phyloP scores from a whole-genome alignment of 2,113 vertebrate species.

The Scolopax mira region DNA sequence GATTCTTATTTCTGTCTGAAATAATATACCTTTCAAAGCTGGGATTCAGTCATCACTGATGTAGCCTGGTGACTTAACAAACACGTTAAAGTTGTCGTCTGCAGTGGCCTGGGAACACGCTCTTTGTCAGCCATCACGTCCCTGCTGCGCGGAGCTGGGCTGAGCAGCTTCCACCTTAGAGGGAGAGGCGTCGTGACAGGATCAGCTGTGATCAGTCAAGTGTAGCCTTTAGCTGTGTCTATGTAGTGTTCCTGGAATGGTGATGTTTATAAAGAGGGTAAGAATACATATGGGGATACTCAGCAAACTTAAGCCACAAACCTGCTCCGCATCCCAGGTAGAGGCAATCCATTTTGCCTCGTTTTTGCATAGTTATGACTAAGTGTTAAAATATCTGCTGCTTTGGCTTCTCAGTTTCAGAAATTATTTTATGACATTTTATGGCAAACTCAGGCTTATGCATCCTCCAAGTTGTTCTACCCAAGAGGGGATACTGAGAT shows the following conservation, averaged over 20 bases:
- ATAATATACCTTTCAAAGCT: neutral
- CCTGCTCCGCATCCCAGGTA: neutral
- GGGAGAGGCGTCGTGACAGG: neutral
- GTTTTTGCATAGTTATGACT: neutral
- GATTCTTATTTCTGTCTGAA: neutral
- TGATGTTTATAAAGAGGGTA: neutral
- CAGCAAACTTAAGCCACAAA: neutral
- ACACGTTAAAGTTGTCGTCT: neutral
- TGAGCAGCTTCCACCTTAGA: neutral
- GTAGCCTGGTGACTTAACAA: neutral
- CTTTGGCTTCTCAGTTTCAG: neutral
- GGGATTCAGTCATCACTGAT: neutral
- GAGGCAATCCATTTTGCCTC: neutral
- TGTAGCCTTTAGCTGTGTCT: neutral
- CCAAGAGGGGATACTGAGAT: neutral
- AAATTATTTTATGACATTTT: slow-evolving; percentile 3
- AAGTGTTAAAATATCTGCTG: neutral
- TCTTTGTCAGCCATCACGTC: neutral
- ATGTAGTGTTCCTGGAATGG: neutral
- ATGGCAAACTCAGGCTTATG: neutral
- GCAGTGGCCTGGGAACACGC: neutral
- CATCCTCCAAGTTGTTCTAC: neutral
- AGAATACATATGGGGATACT: neutral
- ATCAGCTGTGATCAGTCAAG: neutral
- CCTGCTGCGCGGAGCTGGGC: neutral